Conservation (phyloP, 2,113 vertebrate genomes). For the Equus quagga region DNA sequence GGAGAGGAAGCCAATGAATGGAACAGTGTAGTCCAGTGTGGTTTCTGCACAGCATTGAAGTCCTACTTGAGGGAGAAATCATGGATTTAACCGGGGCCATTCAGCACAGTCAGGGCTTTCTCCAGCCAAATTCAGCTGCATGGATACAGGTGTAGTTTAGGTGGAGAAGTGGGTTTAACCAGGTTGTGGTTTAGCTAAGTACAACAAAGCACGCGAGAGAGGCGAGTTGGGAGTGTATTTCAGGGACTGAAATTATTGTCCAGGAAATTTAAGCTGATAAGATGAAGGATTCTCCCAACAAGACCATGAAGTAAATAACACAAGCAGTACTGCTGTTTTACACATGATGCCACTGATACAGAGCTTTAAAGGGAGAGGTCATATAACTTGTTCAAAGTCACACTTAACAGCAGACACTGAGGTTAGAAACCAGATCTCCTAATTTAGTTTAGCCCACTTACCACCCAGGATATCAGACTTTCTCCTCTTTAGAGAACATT, state of each 20-base stretch:
- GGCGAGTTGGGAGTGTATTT: neutral
- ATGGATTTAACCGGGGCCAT: neutral
- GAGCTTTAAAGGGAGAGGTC: neutral
- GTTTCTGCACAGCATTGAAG: neutral
- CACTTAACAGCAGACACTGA: neutral
- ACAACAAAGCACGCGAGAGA: neutral
- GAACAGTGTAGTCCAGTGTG: neutral
- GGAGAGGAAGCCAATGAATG: neutral
- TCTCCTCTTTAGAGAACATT: neutral
- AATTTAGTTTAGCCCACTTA: neutral
- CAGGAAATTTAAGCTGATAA: neutral
- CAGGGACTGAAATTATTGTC: neutral
- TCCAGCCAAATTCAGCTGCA: neutral
- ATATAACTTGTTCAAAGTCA: neutral
- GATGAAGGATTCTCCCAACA: neutral
- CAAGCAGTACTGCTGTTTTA: neutral
- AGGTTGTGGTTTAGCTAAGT: neutral
- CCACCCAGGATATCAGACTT: neutral
- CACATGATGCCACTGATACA: neutral
- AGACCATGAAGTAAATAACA: neutral
- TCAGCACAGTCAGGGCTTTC: neutral
- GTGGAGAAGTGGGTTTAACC: neutral
- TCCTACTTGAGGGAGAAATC: neutral
- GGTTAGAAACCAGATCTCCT: neutral
- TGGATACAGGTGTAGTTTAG: neutral